Evolutionary conservation across 2,888 invertebrate genomes (phyloP).

Genomic region (Piscicola geometra): DNA sequence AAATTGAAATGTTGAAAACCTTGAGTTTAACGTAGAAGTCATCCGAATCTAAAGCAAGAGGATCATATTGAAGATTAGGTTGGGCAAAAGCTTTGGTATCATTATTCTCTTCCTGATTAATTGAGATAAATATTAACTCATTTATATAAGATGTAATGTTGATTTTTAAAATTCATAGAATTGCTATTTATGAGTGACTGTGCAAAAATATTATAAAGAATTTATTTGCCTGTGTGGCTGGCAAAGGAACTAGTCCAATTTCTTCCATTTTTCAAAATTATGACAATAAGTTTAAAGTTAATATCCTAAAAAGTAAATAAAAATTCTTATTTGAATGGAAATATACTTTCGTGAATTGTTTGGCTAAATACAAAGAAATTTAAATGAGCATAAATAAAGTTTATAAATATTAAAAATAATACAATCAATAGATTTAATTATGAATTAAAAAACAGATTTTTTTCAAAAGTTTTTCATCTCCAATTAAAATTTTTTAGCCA

Average conservation of each 20-base stretch:
- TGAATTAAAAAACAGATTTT: too few species aligned
- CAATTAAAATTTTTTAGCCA: too few species aligned
- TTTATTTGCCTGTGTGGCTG: neutral
- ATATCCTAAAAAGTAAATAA: neutral
- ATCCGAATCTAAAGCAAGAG: conserved; percentile 69
- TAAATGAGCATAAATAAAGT: neutral
- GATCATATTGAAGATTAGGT: conserved; percentile 39
- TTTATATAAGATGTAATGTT: neutral
- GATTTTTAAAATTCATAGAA: neutral
- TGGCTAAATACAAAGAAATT: neutral
- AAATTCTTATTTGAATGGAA: neutral
- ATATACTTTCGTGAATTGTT: conserved; percentile 6
- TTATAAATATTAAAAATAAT: neutral
- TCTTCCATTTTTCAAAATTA: conserved; percentile 11
- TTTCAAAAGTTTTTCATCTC: too few species aligned
- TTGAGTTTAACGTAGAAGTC: conserved; percentile 93
- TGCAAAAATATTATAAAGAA: conserved; percentile 4
- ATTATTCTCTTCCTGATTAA: conserved; percentile 26
- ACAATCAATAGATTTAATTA: too few species aligned
- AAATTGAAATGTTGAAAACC: conserved; percentile 59
- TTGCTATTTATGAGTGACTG: neutral
- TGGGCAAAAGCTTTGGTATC: conserved; percentile 13
- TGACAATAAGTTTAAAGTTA: neutral
- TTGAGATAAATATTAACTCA: neutral
- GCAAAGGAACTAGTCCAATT: neutral